A percentile compares a stretch with the other conserved stretches of the same genome.
These are phyloP conservation scores for Trissolcus japonicus DNA, from an alignment of 2,888 invertebrate species.

Conservation along the genomic window DNA sequence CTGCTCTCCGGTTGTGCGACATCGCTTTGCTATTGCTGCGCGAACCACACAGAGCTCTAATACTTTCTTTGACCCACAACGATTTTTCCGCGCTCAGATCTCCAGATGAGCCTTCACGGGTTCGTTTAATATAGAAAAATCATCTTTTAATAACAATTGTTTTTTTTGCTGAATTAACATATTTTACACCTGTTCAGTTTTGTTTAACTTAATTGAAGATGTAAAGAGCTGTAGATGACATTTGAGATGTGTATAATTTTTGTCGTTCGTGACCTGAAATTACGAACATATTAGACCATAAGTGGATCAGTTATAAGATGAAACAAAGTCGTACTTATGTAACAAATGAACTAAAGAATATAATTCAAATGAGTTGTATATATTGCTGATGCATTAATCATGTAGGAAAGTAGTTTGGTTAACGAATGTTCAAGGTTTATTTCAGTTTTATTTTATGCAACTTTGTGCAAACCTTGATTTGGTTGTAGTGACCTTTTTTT, in stretches of 20 bases:
- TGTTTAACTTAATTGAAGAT: too few relatives aligned
- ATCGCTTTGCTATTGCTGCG: slow-evolving; percentile 1
- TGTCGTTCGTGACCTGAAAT: not conserved
- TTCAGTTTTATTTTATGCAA: not conserved
- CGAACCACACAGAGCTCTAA: not conserved
- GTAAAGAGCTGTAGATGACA: too few relatives aligned
- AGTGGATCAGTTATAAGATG: not conserved
- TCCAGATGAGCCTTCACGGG: not conserved
- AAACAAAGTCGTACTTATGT: slow-evolving; percentile 1
- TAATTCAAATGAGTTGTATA: too few relatives aligned
- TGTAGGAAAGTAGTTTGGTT: too few relatives aligned
- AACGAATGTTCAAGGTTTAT: too few relatives aligned
- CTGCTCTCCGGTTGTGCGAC: not conserved
- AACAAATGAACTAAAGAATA: not conserved
- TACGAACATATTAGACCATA: not conserved
- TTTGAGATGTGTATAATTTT: not conserved
- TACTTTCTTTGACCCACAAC: slow-evolving; percentile 3
- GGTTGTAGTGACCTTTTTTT: not conserved
- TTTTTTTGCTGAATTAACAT: not conserved
- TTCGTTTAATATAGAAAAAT: not conserved
- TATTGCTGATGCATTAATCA: too few relatives aligned
- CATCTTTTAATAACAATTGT: not conserved
- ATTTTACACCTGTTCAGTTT: not conserved
- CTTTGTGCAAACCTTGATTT: not conserved
- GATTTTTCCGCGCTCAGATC: not conserved